A percentile compares a stretch with the other conserved stretches of the same genome.
Evolutionary conservation across 2,888 invertebrate genomes (phyloP).

Genomic region (Eremobia ochroleuca): DNA sequence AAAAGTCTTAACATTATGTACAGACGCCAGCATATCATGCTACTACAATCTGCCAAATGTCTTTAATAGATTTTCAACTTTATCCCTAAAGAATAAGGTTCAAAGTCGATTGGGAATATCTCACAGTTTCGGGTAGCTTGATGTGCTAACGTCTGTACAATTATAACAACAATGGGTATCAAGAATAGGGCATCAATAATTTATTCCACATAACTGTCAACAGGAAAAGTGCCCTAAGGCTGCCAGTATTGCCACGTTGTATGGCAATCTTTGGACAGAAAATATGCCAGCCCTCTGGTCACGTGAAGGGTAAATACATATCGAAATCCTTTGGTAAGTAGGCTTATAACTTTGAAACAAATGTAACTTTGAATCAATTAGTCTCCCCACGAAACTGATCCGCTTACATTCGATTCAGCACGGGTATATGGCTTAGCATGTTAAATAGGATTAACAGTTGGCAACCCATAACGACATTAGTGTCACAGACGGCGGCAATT

Average conservation of each 20-base stretch:
- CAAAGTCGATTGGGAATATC: too few relatives aligned
- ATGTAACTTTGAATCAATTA: constrained; percentile 3
- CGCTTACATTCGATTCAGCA: constrained; percentile 38
- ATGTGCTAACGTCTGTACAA: too few relatives aligned
- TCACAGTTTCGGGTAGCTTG: too few relatives aligned
- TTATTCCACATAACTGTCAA: neutral
- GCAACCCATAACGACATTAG: constrained; percentile 54
- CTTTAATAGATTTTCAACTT: too few relatives aligned
- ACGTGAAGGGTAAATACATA: neutral
- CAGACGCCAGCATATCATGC: too few relatives aligned
- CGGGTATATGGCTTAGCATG: constrained; percentile 34
- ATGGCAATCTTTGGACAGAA: neutral
- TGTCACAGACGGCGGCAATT: constrained; percentile 20
- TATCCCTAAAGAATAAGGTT: too few relatives aligned
- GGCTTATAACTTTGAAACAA: constrained; percentile 1
- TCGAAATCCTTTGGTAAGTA: neutral
- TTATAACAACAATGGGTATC: too few relatives aligned
- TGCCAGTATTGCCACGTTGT: neutral
- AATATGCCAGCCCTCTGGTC: neutral
- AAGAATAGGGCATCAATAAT: neutral
- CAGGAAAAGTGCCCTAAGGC: neutral
- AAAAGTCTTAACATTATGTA: too few relatives aligned
- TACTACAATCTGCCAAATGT: too few relatives aligned
- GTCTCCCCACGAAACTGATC: constrained; percentile 30
- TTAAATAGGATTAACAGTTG: constrained; percentile 62